These are phyloP conservation scores for Rhodeus uyekii DNA, from an alignment of 2,797 vertebrate genomes.

Conservation along the genomic window DNA sequence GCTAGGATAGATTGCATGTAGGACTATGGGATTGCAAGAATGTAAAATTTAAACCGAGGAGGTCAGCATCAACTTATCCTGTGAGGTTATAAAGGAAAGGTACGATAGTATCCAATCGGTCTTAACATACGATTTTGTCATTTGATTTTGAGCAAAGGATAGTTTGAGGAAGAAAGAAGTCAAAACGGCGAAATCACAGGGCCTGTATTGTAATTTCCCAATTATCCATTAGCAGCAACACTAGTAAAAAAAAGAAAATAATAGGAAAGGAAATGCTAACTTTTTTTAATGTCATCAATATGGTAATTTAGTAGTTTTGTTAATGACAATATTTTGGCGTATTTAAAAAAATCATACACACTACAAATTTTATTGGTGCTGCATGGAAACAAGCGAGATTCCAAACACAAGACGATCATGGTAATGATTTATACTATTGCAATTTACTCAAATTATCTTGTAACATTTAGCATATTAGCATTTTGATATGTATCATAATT, in stretches of 20 bases:
- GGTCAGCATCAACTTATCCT: not conserved
- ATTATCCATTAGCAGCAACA: not conserved
- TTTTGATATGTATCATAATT: not conserved
- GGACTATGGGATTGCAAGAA: not conserved
- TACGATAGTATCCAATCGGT: not conserved
- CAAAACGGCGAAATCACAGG: not conserved
- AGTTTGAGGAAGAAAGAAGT: not conserved
- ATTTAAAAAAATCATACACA: not conserved
- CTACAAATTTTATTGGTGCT: not conserved
- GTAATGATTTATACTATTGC: not conserved
- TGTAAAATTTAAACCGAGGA: not conserved
- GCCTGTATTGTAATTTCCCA: not conserved
- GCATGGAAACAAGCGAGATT: not conserved
- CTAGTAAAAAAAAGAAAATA: not conserved
- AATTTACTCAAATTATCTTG: slow-evolving; percentile 8
- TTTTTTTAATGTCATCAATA: not conserved
- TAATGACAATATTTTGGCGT: not conserved
- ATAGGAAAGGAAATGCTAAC: not conserved
- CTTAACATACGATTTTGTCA: not conserved
- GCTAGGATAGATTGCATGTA: not conserved
- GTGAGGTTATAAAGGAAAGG: not conserved
- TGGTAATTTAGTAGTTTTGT: not conserved
- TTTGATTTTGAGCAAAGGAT: not conserved
- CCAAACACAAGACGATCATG: not conserved
- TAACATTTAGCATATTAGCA: not conserved